Evolutionary conservation across 2,888 invertebrate genomes (phyloP), one percentile per base, ranked within the genome.

Genomic region (Villa cingulata): DNA sequence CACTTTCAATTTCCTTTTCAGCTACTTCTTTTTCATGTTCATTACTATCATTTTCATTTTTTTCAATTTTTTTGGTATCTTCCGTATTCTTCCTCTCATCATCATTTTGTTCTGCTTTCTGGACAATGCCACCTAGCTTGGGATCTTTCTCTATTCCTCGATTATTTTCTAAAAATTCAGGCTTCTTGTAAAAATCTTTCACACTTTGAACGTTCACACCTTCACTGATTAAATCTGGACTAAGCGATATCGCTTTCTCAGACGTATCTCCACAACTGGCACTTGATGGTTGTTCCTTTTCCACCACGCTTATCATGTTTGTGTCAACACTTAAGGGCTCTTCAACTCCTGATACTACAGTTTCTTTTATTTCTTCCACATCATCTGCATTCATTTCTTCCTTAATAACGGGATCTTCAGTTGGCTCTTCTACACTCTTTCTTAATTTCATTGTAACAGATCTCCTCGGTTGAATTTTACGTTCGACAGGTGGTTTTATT

Each of bases 71-170:
- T 32, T 15, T 4, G 2, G 34, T 32, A 18, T 15, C 15, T 5
- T 34, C 47, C 12, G 17, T 20, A 17, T 14, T 37, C 20, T 48
- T 43, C 12, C 17, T 18, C 17, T 39, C 46, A 29, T 39, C 15
- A 12, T 50, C 41, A n/a, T 18, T 41, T 20, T 53, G 54, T 48
- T 51, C 48, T 20, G 54, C 52, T 46, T 55, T 64, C 51, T 70
- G 69, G 1, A 70, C 66, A 47, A 70, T 66, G 52, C 65, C 70
- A 7, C 70, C 67, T 37, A 70, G 49, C 50, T 70, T 68, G 1
- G 70, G 70, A 57, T 70, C 70, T 50, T 68, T 62, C 48, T 70
- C 70, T 42, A 70, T 70, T 20, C 70, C 70, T 48, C 67, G 53
- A 52, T 70, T 70, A 49, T 70, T 70, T 52, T 67, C 69, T 20